Evolutionary conservation across 2,113 vertebrate genomes (phyloP).

Genomic region (Leucoraja erinaceus): DNA sequence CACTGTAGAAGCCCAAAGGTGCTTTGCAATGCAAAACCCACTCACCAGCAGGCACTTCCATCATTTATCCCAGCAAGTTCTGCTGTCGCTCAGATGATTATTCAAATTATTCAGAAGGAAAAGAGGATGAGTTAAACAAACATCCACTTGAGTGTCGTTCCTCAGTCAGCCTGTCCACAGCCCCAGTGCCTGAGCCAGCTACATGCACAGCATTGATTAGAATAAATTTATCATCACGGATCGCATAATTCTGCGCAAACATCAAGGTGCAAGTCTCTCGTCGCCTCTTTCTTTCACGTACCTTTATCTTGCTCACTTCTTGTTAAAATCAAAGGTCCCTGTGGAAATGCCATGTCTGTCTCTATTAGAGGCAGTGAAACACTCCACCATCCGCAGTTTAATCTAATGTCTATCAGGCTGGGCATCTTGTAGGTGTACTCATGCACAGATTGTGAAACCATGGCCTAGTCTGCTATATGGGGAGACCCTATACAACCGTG

Average conservation of each 20-base stretch:
- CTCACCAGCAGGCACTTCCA: not conserved
- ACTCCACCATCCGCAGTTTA: not conserved
- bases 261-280: not conserved
- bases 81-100: not conserved
- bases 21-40: not conserved
- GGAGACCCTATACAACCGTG: not conserved
- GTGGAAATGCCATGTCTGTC: not conserved
- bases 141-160: not conserved
- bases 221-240: not conserved
- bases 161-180: not conserved
- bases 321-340: constrained; percentile 20
- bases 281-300: not conserved
- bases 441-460: not conserved
- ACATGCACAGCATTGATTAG: not conserved
- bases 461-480: not conserved
- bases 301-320: constrained; percentile 31
- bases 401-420: not conserved
- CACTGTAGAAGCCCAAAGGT: not conserved
- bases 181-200: not conserved
- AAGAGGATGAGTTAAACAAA: not conserved
- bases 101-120: not conserved
- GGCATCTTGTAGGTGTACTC: not conserved
- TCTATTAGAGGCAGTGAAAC: not conserved
- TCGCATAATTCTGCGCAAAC: not conserved
- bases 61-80: not conserved